Evolutionary conservation across 2,113 vertebrate species (phyloP).

Genomic region (Circaetus gallicus): DNA sequence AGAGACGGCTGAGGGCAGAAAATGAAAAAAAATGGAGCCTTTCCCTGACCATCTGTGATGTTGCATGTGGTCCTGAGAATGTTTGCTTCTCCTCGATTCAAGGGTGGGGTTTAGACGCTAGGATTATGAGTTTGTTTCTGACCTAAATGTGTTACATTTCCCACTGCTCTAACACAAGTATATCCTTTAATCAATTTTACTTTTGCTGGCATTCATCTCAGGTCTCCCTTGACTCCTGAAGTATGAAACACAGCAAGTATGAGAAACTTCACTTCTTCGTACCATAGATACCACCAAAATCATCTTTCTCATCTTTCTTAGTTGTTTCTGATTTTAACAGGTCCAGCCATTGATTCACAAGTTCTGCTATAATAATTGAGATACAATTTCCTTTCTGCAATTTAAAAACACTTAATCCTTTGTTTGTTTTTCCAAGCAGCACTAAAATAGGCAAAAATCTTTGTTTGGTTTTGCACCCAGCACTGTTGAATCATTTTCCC

Average conservation of each 20-base stretch:
- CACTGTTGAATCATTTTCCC: not conserved
- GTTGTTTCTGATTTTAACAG: not conserved
- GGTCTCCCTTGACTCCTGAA: not conserved
- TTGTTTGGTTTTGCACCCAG: not conserved
- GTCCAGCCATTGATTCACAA: not conserved
- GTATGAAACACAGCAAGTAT: not conserved
- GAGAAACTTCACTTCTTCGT: not conserved
- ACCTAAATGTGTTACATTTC: not conserved
- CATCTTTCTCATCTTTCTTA: too few relatives aligned
- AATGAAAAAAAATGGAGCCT: fast-evolving
- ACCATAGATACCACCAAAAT: not conserved
- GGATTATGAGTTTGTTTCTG: not conserved
- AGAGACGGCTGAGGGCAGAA: not conserved
- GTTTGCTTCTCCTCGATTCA: not conserved
- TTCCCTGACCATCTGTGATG: not conserved
- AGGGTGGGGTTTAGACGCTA: not conserved
- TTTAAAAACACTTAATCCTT: not conserved
- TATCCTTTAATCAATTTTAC: not conserved
- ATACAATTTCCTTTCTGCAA: not conserved
- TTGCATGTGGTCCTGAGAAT: too few relatives aligned
- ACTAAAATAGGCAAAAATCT: not conserved
- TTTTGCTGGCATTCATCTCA: not conserved
- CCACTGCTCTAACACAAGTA: too few relatives aligned
- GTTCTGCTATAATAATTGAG: not conserved
- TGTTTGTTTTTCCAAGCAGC: not conserved